A percentile compares a stretch with the other conserved stretches of the same genome.
Evolutionary conservation across 1,140 invertebrate species (phyloP).

Genomic region (Drosophila mauritiana): DNA sequence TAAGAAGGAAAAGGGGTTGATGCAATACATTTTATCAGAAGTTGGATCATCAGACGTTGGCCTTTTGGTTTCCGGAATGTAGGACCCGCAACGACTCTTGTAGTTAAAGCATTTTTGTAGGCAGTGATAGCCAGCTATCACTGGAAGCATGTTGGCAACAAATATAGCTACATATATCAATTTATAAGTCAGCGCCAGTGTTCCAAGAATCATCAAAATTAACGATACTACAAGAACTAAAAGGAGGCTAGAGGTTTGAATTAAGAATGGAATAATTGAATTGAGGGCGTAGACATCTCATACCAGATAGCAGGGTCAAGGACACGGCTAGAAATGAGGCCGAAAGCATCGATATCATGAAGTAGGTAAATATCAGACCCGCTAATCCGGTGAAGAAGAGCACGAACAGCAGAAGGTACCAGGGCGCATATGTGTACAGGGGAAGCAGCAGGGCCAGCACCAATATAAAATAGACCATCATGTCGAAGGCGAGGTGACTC

Average conservation of each 20-base stretch:
- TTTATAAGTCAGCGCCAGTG: background rate
- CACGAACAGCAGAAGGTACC: background rate
- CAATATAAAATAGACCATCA: slow-evolving; percentile 1
- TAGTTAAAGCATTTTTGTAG: background rate
- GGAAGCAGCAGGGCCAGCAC: background rate
- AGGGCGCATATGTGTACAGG: background rate
- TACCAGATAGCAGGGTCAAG: background rate
- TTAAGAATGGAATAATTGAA: background rate
- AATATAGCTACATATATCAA: background rate
- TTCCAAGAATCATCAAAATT: background rate
- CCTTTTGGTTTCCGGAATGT: background rate
- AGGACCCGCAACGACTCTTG: background rate
- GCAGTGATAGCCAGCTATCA: background rate
- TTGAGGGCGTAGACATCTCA: no score
- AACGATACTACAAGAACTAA: background rate
- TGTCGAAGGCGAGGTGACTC: slow-evolving; percentile 10
- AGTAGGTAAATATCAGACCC: slow-evolving; percentile 1
- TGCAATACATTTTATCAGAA: background rate
- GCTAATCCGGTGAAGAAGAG: slow-evolving; percentile 2
- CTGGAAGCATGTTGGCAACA: background rate
- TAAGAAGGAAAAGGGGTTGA: background rate
- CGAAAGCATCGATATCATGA: background rate
- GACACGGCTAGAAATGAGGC: background rate
- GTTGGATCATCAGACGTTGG: background rate
- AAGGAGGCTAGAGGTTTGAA: background rate